Conservation (phyloP, 2,888 invertebrate genomes). For the Reticulitermes lucifugus region DNA sequence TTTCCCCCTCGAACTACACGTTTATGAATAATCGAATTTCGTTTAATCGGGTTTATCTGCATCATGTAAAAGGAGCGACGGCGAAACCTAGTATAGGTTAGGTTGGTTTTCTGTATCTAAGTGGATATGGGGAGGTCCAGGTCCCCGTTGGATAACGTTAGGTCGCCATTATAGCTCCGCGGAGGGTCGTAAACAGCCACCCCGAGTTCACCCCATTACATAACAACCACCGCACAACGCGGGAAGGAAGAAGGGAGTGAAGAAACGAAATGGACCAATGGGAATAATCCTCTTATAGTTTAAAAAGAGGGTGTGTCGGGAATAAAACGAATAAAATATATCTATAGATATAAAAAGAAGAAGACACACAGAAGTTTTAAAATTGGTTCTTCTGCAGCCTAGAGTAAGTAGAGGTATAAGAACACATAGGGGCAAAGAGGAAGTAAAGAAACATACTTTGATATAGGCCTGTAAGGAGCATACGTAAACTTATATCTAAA, state of each 20-base stretch:
- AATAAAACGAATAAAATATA: constrained; percentile 28
- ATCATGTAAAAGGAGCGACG: constrained; percentile 8
- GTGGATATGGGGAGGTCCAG: constrained; percentile 33
- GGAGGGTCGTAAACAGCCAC: constrained; percentile 42
- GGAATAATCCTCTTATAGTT: constrained; percentile 41
- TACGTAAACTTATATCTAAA: too few species aligned
- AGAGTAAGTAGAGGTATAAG: too few species aligned
- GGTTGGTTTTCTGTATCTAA: constrained; percentile 29
- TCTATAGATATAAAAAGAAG: constrained; percentile 21
- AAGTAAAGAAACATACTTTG: background rate
- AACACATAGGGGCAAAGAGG: background rate
- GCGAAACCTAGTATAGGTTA: background rate
- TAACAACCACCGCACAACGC: constrained; percentile 18
- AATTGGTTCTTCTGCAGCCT: constrained; percentile 17
- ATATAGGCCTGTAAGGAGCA: too few species aligned
- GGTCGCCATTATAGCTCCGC: constrained; percentile 42
- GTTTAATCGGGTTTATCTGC: constrained; percentile 25
- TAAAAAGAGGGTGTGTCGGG: constrained; percentile 40
- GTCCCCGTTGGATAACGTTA: constrained; percentile 39
- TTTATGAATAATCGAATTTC: constrained; percentile 39
- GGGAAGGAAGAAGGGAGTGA: constrained; percentile 18
- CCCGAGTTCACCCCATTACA: constrained; percentile 43
- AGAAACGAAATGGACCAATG: constrained; percentile 44
- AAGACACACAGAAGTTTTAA: constrained; percentile 11
- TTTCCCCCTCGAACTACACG: background rate